phyloP scores from a whole-genome alignment of 2,888 invertebrate genomes.

The Anagyrus pseudococci region DNA sequence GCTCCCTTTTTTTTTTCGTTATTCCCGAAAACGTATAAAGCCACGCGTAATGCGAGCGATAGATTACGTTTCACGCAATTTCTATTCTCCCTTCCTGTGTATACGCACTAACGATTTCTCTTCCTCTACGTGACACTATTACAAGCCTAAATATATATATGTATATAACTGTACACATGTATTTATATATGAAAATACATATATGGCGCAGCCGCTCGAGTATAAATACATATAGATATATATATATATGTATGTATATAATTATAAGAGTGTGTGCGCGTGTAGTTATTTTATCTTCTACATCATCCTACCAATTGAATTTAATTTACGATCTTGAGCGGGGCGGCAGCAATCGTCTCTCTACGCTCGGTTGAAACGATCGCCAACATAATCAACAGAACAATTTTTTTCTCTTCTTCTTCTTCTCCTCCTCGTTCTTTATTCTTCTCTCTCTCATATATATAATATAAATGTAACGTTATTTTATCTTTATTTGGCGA shows the following conservation, averaged over 20 bases:
- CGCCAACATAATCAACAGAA: background rate
- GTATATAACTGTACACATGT: conserved; percentile 4
- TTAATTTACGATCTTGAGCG: conserved; percentile 21
- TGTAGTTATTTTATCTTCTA: background rate
- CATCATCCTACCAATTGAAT: conserved; percentile 17
- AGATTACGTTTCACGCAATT: conserved; percentile 51
- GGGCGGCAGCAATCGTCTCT: conserved; percentile 19
- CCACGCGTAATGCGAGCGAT: conserved; percentile 46
- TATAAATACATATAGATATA: background rate
- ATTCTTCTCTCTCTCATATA: background rate
- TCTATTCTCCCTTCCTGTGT: conserved; percentile 25
- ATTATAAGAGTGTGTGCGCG: conserved; percentile 19
- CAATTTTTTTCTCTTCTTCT: background rate
- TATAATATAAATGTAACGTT: background rate
- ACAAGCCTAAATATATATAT: too few species aligned
- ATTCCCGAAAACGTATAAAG: conserved; percentile 49
- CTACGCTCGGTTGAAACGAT: background rate
- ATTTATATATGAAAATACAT: conserved; percentile 7
- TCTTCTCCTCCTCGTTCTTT: conserved; percentile 8
- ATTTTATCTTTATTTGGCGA: background rate
- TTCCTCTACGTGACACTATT: background rate
- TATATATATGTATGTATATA: background rate
- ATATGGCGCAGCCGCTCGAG: too few species aligned
- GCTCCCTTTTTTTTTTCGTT: conserved; percentile 43
- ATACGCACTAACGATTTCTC: background rate